Percentiles rank a stretch among this genome's conserved stretches.
phyloP scores from a whole-genome alignment of 2,797 vertebrate genomes.

The Ptychadena robeensis region DNA sequence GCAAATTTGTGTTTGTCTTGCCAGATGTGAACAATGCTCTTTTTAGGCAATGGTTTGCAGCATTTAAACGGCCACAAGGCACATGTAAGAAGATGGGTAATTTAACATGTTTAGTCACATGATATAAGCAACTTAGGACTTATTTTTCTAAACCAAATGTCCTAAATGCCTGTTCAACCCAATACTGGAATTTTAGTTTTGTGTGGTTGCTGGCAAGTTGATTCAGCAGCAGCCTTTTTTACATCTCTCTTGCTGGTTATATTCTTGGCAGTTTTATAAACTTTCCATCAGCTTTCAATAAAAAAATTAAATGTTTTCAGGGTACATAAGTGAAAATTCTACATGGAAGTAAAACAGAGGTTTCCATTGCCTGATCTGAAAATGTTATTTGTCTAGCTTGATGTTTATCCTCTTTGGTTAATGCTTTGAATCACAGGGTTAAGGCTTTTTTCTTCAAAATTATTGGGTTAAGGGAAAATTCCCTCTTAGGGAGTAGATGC shows the following conservation, averaged over 20 bases:
- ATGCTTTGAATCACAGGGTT: too few species aligned
- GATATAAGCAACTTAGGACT: neutral
- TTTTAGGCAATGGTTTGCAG: neutral
- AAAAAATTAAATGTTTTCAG: neutral
- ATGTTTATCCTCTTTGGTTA: too few species aligned
- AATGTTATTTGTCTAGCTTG: too few species aligned
- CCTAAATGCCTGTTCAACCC: neutral
- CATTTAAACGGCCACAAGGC: neutral
- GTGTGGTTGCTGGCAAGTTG: neutral
- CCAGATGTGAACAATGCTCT: slow-evolving; percentile 39
- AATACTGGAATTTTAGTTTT: neutral
- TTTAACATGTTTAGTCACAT: too few species aligned
- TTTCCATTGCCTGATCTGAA: too few species aligned
- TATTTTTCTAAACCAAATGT: neutral
- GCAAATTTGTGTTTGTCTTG: neutral
- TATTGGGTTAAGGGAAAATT: too few species aligned
- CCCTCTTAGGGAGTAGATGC: too few species aligned
- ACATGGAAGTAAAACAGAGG: too few species aligned
- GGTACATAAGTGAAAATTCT: too few species aligned
- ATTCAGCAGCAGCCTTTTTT: neutral
- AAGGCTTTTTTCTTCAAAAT: too few species aligned
- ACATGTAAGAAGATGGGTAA: too few species aligned
- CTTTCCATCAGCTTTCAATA: neutral
- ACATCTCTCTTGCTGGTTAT: neutral
- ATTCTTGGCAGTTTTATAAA: neutral